Percentiles rank a stretch among this genome's conserved stretches.
Conservation (phyloP, 2,888 invertebrate genomes). For the Leucoma salicis region DNA sequence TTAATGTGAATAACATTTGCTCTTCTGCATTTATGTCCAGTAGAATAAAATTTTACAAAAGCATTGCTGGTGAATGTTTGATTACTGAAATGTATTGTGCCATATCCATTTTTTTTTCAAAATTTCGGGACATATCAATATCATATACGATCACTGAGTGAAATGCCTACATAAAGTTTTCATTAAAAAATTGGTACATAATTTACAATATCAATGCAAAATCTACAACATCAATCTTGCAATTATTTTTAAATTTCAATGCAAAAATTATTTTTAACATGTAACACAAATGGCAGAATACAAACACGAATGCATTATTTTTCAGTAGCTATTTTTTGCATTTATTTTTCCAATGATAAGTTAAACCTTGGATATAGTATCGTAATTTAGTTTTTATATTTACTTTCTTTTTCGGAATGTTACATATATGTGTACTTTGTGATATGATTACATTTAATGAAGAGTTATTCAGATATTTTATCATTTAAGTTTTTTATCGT, state of each 20-base stretch:
- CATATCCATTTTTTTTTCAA: slow-evolving; percentile 29
- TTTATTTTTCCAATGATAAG: slow-evolving; percentile 66
- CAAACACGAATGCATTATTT: slow-evolving; percentile 34
- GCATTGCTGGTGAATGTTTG: slow-evolving; percentile 34
- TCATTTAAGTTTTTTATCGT: slow-evolving; percentile 53
- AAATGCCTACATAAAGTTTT: slow-evolving; percentile 7
- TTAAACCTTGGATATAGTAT: slow-evolving; percentile 55
- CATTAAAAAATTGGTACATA: slow-evolving; percentile 16
- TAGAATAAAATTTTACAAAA: slow-evolving; percentile 41
- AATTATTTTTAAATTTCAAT: slow-evolving; percentile 21
- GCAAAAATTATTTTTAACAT: slow-evolving; percentile 5
- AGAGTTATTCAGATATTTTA: slow-evolving; percentile 57
- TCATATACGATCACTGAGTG: slow-evolving; percentile 35
- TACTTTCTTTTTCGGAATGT: slow-evolving; percentile 51
- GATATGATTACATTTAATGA: slow-evolving; percentile 69
- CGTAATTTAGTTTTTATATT: slow-evolving; percentile 55
- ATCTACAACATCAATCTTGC: slow-evolving; percentile 38
- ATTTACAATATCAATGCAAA: slow-evolving; percentile 15
- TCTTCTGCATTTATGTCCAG: slow-evolving; percentile 63
- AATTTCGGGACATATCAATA: slow-evolving; percentile 30
- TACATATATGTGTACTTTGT: slow-evolving; percentile 67
- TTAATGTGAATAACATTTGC: slow-evolving; percentile 56
- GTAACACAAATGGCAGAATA: slow-evolving; percentile 9
- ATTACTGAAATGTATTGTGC: slow-evolving; percentile 34
- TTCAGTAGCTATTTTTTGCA: slow-evolving; percentile 53